Evolutionary conservation across 2,797 vertebrate species (phyloP).

Genomic region (Gymnocypris eckloni): DNA sequence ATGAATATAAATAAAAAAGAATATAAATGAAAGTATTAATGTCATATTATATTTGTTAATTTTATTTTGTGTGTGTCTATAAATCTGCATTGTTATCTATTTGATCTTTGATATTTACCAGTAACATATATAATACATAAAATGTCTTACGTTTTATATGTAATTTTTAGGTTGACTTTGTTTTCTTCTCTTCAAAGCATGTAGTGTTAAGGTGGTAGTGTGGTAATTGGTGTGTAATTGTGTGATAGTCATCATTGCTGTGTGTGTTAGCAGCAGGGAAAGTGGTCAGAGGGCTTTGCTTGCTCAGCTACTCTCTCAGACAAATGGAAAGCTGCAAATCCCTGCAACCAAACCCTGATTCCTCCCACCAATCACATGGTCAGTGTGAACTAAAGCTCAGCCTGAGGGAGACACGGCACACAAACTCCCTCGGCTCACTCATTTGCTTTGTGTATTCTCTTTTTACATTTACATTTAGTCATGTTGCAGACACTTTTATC

Average conservation of each 20-base stretch:
- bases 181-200: background rate
- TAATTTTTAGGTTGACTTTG: background rate
- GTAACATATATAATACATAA: background rate
- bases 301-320: conserved; percentile 46
- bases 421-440: background rate
- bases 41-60: no score
- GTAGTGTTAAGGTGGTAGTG: conserved; percentile 18
- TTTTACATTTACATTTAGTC: no score
- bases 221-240: conserved; percentile 33
- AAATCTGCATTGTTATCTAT: no score
- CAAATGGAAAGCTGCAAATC: conserved; percentile 37
- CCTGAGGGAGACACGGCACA: background rate
- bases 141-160: background rate
- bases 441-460: background rate
- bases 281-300: conserved; percentile 34
- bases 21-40: no score
- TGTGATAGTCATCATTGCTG: background rate
- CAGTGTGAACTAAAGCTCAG: conserved; percentile 4
- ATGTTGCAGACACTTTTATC: no score
- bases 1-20: no score
- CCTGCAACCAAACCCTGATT: conserved; percentile 27
- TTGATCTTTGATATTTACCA: no score
- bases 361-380: conserved; percentile 16
- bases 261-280: conserved; percentile 20
- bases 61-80: no score